Base-by-base conservation (phyloP, 1,140 invertebrate genomes). In the Chrysomallon squamiferum region DNA sequence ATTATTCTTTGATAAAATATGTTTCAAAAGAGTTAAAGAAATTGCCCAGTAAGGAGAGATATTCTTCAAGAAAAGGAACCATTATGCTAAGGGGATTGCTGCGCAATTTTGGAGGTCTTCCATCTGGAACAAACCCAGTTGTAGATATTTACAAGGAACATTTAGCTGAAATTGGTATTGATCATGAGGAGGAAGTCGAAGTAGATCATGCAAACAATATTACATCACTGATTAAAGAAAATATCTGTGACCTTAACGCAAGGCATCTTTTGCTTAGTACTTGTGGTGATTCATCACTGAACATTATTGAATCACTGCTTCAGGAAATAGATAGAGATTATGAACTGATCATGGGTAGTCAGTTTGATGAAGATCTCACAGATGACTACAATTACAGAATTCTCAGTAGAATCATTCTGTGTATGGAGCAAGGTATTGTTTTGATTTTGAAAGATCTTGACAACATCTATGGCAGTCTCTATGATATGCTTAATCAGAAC, bases 401-500 rank as follows among this genome's bases (percentile, higher is more conserved):
- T 35, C 67, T 80, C 0, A 79, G 74, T 45, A 61, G 64, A 33
- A 79, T 80, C 15, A 80, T 79, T n/a, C 58, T 79, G 2, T 79
- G 78, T 35, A 80, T 80, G 78, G 77, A 80, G 64, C 71, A 74
- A 62, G 77, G 77, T 3, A 60, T 72, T 49, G 70, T 75, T 32
- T 41, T 80, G 7, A 72, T 80, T 5, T 49, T 80, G 27, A 72
- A 77, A 60, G 77, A 76, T 54, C 47, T 77, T 15, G 77, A 80
- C 38, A 74, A 62, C 38, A 76, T 80, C 25, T 81, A 81, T 63
- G 78, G 77, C 27, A 80, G 76, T 64, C 38, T 80, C 0, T 80
- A 80, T 69, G 78, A 80, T 50, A 77, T 78, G 70, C 30, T 81
- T 0, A 81, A 81, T 64, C 78, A 80, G 35, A 79, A 80, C 57